A percentile compares a stretch with the other conserved stretches of the same genome.
Conservation (phyloP, 2,888 invertebrate species). For the Pollenia angustigena region DNA sequence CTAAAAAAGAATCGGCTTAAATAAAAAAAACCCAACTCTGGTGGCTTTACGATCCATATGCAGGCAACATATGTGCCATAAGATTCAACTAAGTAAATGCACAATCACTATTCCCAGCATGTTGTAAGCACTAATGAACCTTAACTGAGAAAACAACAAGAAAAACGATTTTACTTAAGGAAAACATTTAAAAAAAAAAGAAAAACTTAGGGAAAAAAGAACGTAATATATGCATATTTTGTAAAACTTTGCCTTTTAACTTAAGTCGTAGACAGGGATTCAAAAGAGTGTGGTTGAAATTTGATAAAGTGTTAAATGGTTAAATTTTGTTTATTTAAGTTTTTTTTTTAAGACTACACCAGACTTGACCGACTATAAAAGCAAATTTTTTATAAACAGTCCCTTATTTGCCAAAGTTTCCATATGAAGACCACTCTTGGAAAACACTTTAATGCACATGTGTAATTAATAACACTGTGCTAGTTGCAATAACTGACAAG, state of each 20-base stretch:
- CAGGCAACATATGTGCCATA: constrained; percentile 26
- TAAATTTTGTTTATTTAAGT: no score
- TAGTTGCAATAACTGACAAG: no score
- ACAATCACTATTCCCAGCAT: constrained; percentile 65
- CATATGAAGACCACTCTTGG: no score
- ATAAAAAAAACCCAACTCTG: constrained; percentile 31
- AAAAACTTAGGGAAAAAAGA: neutral
- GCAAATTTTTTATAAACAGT: no score
- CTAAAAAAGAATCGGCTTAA: constrained; percentile 50
- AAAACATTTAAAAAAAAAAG: constrained; percentile 2
- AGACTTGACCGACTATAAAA: no score
- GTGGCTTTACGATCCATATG: constrained; percentile 25
- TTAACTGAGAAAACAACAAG: constrained; percentile 51
- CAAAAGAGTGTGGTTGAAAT: neutral
- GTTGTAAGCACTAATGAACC: constrained; percentile 68
- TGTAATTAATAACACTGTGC: no score
- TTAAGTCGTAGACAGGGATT: neutral
- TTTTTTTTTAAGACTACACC: no score
- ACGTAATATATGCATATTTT: constrained; percentile 51
- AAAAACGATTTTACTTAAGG: constrained; percentile 6
- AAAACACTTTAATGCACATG: no score
- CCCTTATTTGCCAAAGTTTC: no score
- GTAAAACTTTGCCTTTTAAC: constrained; percentile 33
- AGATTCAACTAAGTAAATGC: constrained; percentile 37
- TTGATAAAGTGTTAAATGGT: no score